phyloP scores from a whole-genome alignment of 2,888 invertebrate species.

The Himalopsyche tibetana region DNA sequence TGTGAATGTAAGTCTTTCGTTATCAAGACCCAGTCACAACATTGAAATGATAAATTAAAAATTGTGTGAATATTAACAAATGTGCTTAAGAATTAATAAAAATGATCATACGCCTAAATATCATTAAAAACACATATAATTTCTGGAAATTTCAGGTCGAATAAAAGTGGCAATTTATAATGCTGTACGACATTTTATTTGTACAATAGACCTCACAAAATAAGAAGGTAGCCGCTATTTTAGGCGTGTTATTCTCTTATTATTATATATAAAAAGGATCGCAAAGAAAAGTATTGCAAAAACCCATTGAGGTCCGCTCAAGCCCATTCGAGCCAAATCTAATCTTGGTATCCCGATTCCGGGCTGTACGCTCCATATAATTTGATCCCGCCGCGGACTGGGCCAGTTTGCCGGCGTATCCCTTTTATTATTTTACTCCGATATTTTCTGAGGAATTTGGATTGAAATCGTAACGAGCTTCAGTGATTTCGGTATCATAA shows the following conservation, averaged over 20 bases:
- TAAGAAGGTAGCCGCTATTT: conserved; percentile 41
- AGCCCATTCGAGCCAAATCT: conserved; percentile 38
- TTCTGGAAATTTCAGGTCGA: not conserved
- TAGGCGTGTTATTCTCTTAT: conserved; percentile 39
- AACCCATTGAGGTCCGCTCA: conserved; percentile 28
- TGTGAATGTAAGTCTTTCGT: too few relatives aligned
- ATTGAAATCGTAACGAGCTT: conserved; percentile 30
- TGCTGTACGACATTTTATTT: conserved; percentile 26
- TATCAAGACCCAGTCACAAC: too few relatives aligned
- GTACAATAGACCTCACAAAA: conserved; percentile 8
- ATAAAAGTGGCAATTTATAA: conserved; percentile 26
- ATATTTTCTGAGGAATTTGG: conserved; percentile 27
- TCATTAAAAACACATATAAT: not conserved
- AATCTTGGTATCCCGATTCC: conserved; percentile 44
- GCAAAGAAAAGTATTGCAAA: conserved; percentile 6
- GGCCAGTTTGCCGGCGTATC: conserved; percentile 12
- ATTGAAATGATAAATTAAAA: too few relatives aligned
- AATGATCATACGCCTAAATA: too few relatives aligned
- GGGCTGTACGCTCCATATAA: conserved; percentile 39
- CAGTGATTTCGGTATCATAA: conserved; percentile 25
- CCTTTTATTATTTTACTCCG: conserved; percentile 30
- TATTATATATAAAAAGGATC: conserved; percentile 27
- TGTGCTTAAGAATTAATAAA: too few relatives aligned
- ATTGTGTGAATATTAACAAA: too few relatives aligned
- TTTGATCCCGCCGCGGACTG: conserved; percentile 29